phyloP scores from a whole-genome alignment of 2,888 invertebrate species.

The Leptopilina syphax region DNA sequence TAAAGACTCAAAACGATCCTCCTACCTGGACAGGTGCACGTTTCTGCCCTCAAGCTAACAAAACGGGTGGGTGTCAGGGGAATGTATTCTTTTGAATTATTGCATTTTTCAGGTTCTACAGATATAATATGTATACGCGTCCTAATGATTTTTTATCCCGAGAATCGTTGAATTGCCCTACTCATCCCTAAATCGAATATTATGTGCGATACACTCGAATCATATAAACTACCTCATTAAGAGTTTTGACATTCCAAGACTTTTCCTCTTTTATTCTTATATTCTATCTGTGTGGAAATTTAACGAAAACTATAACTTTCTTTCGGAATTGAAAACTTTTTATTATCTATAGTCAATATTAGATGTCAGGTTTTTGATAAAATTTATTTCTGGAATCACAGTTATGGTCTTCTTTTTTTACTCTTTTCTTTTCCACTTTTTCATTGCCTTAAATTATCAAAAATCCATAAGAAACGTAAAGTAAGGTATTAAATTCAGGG shows the following conservation, averaged over 20 bases:
- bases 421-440: too few relatives aligned
- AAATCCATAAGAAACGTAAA: too few relatives aligned
- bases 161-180: constrained; percentile 33
- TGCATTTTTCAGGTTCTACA: constrained; percentile 69
- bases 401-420: too few relatives aligned
- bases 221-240: constrained; percentile 22
- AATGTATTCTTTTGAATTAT: constrained; percentile 71
- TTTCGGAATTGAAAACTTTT: too few relatives aligned
- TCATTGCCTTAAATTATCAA: too few relatives aligned
- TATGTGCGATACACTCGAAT: not conserved
- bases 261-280: not conserved
- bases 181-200: constrained; percentile 29
- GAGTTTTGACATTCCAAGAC: not conserved
- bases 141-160: constrained; percentile 64
- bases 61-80: constrained; percentile 67
- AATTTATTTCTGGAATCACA: too few relatives aligned
- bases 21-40: constrained; percentile 75
- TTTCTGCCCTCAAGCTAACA: constrained; percentile 64
- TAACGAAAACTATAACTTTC: too few relatives aligned
- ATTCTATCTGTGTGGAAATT: not conserved
- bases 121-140: constrained; percentile 51
- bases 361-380: too few relatives aligned
- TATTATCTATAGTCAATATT: too few relatives aligned
- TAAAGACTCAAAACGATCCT: constrained; percentile 65
- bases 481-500: too few relatives aligned